Evolutionary conservation across 2,888 invertebrate species (phyloP), one percentile per base, ranked within the genome.

Genomic region (Eilema griseolum): DNA sequence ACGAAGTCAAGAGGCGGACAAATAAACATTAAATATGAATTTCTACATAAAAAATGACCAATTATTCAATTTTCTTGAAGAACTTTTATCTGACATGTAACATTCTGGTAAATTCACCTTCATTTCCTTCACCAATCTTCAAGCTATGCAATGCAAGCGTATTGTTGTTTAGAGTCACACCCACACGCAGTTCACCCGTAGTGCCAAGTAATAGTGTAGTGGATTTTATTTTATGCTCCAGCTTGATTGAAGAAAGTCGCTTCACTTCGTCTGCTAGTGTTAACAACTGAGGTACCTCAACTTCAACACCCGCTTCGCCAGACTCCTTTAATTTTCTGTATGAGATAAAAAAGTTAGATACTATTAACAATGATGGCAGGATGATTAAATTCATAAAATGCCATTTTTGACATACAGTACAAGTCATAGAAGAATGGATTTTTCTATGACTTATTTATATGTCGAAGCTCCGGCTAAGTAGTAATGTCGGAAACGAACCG

Each of bases 221-320:
- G 0, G 97, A 96, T 89, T 98, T 98, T 52, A 97, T 93, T 92
- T 97, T 97, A n/a, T 96, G 95, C 0, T 96, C 93, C 23, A 96
- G 90, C 88, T 97, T 97, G 7, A 98, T 94, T 7, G 96, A 95
- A 0, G 97, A 95, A 23, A 98, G 89, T 46, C 98, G 94, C 79
- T 96, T 96, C 0, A 98, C 97, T 92, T 97, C 97, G 87, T 98
- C 98, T 0, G 96, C 95, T 4, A 98, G 90, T 24, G 96, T 96
- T 8, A 97, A 85, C 0, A 92, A 67, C 72, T 93, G 90, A 0
- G 92, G 86, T 4, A 93, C 83, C 46, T 92, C 92, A 11, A 85
- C 73, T 24, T 91, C 92, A 0, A 87, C 88, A 76, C 85, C 91
- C 26, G 61, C 87, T 78, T 93, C 92, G 0, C 93, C 91, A 0